Percentiles rank a stretch among this genome's conserved stretches.
phyloP scores from a whole-genome alignment of 2,797 vertebrate genomes.

The Heterohyrax brucei region DNA sequence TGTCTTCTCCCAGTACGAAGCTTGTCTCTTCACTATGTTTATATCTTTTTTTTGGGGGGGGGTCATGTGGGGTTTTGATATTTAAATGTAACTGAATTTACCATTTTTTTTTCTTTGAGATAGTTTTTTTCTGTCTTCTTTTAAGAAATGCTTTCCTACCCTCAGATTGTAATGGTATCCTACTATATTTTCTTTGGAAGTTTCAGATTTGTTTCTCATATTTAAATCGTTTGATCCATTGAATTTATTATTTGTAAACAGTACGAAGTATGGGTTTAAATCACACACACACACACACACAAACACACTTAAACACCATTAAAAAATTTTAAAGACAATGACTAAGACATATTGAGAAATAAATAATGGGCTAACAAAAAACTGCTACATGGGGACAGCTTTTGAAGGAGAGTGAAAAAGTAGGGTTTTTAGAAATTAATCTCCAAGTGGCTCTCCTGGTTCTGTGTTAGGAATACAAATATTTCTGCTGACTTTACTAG shows the following conservation, averaged over 20 bases:
- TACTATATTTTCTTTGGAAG: not conserved
- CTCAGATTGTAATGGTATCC: not conserved
- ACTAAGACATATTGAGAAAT: not conserved
- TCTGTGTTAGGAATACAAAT: not conserved
- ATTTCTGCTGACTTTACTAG: constrained; percentile 30
- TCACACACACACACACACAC: not conserved
- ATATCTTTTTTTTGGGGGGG: not conserved
- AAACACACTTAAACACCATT: not conserved
- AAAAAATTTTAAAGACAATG: constrained; percentile 6
- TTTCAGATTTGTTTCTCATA: constrained; percentile 1
- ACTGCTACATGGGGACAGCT: not conserved
- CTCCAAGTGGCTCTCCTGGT: not conserved
- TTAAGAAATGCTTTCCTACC: not conserved
- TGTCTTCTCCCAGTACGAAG: not conserved
- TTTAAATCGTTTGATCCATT: constrained; percentile 26
- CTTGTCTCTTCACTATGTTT: constrained; percentile 21
- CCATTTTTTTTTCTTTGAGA: not conserved
- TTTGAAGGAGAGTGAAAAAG: constrained; percentile 8
- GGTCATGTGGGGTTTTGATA: no score
- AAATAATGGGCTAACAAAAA: not conserved
- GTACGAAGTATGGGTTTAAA: not conserved
- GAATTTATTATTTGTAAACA: constrained; percentile 20
- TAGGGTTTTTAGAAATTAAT: not conserved
- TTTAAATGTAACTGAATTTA: not conserved
- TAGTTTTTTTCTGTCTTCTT: constrained; percentile 14